A percentile compares a stretch with the other conserved stretches of the same genome.
Conservation (phyloP, 2,888 invertebrate species). For the Sinotaia quadrata region DNA sequence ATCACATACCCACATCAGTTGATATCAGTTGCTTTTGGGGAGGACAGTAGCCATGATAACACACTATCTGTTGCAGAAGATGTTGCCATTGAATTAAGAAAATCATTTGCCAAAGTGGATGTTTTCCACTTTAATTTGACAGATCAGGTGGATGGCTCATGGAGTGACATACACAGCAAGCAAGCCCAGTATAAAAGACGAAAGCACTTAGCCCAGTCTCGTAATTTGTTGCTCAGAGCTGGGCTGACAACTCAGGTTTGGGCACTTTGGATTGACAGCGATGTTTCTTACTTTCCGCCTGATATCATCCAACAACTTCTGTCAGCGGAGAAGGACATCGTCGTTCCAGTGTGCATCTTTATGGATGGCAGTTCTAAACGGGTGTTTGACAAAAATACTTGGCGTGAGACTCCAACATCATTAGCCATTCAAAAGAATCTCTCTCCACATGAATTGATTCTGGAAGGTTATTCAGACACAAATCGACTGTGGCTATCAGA, state of each 20-base stretch:
- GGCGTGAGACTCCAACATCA: slow-evolving; percentile 63
- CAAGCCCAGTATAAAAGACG: slow-evolving; percentile 53
- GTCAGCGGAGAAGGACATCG: slow-evolving; percentile 56
- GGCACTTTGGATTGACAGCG: slow-evolving; percentile 68
- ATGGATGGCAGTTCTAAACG: slow-evolving; percentile 33
- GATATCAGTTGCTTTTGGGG: slow-evolving; percentile 64
- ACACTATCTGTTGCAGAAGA: slow-evolving; percentile 51
- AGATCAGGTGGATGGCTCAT: slow-evolving; percentile 45
- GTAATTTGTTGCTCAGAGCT: slow-evolving; percentile 55
- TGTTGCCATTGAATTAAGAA: slow-evolving; percentile 44
- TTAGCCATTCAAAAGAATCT: slow-evolving; percentile 44
- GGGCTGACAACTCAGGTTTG: slow-evolving; percentile 54
- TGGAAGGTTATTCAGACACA: slow-evolving; percentile 62
- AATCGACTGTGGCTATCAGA: slow-evolving; percentile 57
- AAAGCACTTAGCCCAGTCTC: slow-evolving; percentile 58
- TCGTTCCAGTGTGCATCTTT: slow-evolving; percentile 60
- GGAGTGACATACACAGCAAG: slow-evolving; percentile 52
- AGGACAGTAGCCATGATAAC: slow-evolving; percentile 64
- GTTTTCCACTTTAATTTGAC: slow-evolving; percentile 54
- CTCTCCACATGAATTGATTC: slow-evolving; percentile 48
- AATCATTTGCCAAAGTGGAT: slow-evolving; percentile 49
- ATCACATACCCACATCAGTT: slow-evolving; percentile 61
- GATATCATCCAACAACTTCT: slow-evolving; percentile 65
- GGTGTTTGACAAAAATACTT: slow-evolving; percentile 55
- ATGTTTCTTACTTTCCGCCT: slow-evolving; percentile 53